Base-by-base conservation (phyloP, 35 echinoderm and acorn worm species). In the Apostichopus japonicus region DNA sequence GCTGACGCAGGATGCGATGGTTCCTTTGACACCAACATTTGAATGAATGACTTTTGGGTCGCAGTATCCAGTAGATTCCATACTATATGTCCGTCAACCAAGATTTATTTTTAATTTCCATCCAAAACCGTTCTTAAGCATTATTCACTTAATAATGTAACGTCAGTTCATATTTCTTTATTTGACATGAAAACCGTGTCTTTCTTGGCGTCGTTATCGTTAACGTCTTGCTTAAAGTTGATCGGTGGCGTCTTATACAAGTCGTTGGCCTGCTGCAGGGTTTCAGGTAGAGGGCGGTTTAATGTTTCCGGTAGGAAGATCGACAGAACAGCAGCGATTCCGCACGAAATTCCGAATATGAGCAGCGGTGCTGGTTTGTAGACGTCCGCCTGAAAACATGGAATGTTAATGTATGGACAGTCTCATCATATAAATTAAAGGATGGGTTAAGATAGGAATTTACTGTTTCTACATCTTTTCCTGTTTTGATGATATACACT, bases 271-370 rank as follows among this genome's bases (percentile, higher is more conserved):
- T 94, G 89, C 7, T 94, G 79, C 1, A 94, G 80, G 9, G 93
- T 94, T 53, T 94, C 93, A 6, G 93, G 93, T 22, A 94, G 88
- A 65, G 93, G 93, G n/a, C 93, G 88, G 19, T 92, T 23, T 7
- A 94, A 78, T 13, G 93, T 94, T 54, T 94, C 93, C n/a, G 93
- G 93, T 1, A 94, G 90, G 13, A 92, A 57, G 10, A 94, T 24
- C 27, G 88, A 90, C 23, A 92, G 44, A 14, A 7, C 80, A 23
- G 83, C 79, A 15, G 86, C 89, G 6, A 91, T 27, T 1, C 75
- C 65, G 0, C 89, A 91, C 25, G 93, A 24, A 75, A 94, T n/a
- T 10, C 93, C 93, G 56, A 94, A 94, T 56, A 94, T 92, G 0
- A 92, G 62, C 6, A 94, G 77, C 10, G 93, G 93, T 4, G 14